Evolutionary conservation across 2,113 vertebrate genomes (phyloP), one percentile per base, ranked within the genome.

Genomic region (Pygoscelis antarcticus): DNA sequence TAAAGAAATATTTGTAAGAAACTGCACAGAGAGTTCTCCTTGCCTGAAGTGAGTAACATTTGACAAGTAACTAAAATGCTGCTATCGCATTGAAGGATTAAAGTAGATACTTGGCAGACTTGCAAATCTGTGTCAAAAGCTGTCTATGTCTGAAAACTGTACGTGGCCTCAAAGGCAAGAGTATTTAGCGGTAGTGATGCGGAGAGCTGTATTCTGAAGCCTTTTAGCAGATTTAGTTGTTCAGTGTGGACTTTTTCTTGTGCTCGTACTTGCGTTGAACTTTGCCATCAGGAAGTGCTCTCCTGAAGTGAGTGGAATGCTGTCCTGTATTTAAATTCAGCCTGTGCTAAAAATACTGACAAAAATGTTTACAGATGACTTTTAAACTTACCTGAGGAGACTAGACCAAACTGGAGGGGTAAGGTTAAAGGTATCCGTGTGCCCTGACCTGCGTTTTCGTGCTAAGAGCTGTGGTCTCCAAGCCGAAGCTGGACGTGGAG

Each of bases 381-480:
- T 38, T 7, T 30, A 11, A 40, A 60, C 46, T 52, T 10, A 4
- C 11, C 38, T 5, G 23, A 47, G 75, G 68, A 30, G 20, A 4
- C 8, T 4, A 12, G 46, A 8, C 19, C 16, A 3, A 5, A 4
- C 13, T 1, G 47, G n/a, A 21, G 44, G 36, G 57, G 11, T 6
- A 16, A 44, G 44, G 57, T 32, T 65, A 27, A 10, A 5, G 49
- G 16, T 9, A 34, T 11, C 58, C 1, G 3, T 5, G 6, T 25
- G 68, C 66, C 44, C 49, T 17, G 27, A 20, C 18, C 62, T 21
- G 21, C 5, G 1, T 76, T 46, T 30, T 22, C 2, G 0, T 38
- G n/a, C 54, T 30, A 2, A 26, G 47, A 15, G 32, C 16, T 38
- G 36, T 34, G 64, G 19, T 51, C 27, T 34, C 70, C 8, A 3